Evolutionary conservation across 2,888 invertebrate species (phyloP).

Genomic region (Parnassius smintheus): DNA sequence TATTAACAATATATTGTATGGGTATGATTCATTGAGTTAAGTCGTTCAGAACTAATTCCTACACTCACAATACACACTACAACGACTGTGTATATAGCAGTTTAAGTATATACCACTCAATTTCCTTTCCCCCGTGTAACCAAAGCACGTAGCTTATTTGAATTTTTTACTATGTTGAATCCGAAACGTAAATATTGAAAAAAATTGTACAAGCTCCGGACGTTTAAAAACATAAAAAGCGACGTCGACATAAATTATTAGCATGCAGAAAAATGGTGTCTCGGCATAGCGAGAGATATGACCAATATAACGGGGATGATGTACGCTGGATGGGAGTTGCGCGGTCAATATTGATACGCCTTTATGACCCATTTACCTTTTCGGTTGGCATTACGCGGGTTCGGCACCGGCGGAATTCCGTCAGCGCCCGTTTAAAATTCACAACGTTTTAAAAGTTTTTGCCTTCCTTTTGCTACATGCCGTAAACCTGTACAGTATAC

Average conservation of each 20-base stretch:
- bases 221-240: slow-evolving; percentile 46
- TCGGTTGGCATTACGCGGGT: slow-evolving; percentile 45
- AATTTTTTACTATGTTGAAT: too few species aligned
- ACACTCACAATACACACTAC: too few species aligned
- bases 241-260: slow-evolving; percentile 61
- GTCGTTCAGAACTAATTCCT: too few species aligned
- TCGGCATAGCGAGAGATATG: slow-evolving; percentile 64
- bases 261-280: slow-evolving; percentile 51
- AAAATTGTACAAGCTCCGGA: slow-evolving; percentile 34
- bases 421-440: slow-evolving; percentile 59
- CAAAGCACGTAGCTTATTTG: slow-evolving; percentile 29
- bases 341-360: slow-evolving; percentile 76
- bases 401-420: slow-evolving; percentile 59
- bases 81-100: too few species aligned
- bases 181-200: slow-evolving; percentile 32
- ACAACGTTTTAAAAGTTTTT: slow-evolving; percentile 38
- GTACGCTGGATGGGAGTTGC: slow-evolving; percentile 59
- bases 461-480: slow-evolving; percentile 20
- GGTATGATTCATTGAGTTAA: too few species aligned
- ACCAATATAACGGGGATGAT: slow-evolving; percentile 63
- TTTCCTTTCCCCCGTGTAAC: too few species aligned
- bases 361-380: slow-evolving; percentile 78
- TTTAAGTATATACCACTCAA: too few species aligned
- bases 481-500: slow-evolving; percentile 10
- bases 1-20: too few species aligned